A percentile compares a stretch with the other conserved stretches of the same genome.
Evolutionary conservation across 2,113 vertebrate species (phyloP).

Genomic region (Trogon melanurus): DNA sequence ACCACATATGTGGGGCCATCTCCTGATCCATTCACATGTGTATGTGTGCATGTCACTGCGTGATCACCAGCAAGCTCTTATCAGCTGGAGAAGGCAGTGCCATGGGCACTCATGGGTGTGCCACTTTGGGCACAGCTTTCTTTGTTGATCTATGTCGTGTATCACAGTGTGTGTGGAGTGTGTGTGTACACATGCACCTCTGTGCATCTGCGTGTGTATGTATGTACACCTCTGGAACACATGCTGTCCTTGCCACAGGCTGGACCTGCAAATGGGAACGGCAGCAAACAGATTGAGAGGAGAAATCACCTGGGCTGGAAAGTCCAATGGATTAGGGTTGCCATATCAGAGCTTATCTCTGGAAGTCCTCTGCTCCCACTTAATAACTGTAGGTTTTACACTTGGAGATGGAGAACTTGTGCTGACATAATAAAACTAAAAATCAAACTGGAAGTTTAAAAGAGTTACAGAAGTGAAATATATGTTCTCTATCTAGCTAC

Average conservation of each 20-base stretch:
- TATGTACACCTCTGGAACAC: neutral
- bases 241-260: rapidly evolving
- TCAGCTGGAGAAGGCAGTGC: neutral
- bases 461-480: neutral
- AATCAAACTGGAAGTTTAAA: neutral
- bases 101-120: rapidly evolving
- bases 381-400: neutral
- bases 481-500: neutral
- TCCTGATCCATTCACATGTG: rapidly evolving
- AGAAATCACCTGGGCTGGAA: neutral
- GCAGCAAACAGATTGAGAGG: neutral
- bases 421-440: neutral
- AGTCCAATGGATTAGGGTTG: neutral
- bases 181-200: neutral
- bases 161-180: too few relatives aligned
- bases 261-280: neutral
- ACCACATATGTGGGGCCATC: neutral
- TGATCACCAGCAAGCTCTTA: neutral
- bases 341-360: neutral
- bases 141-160: neutral
- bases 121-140: rapidly evolving
- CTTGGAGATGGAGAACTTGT: neutral
- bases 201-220: neutral
- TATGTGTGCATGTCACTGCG: neutral
- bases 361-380: neutral